Base-by-base conservation (phyloP, 1,140 invertebrate genomes). In the Mycetomoellerius zeteki region DNA sequence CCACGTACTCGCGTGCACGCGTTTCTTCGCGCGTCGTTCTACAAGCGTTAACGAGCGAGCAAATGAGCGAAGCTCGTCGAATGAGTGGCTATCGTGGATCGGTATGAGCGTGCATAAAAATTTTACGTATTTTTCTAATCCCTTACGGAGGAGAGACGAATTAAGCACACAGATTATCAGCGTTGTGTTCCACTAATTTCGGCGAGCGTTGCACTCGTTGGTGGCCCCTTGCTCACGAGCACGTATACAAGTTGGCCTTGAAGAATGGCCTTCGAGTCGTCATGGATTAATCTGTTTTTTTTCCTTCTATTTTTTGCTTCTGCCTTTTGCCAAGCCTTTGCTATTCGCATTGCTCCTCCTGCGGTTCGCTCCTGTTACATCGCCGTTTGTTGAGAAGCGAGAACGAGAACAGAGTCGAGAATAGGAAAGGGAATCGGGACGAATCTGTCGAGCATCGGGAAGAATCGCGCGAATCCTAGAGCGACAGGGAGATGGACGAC, bases 391-490 rank as follows among this genome's bases (percentile, higher is more conserved):
- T 10, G 87, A 84, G 86, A 69, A 86, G 84, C 72, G 82, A 89
- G 54, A 33, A 64, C 27, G 86, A 67, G 62, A 72, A 37, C 43
- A 52, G 62, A 56, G 54, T 76, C 73, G 54, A 69, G 33, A 21
- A 33, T 16, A n/a, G 81, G 10, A 8, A 37, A 14, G 47, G 86
- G 89, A 52, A 77, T 90, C 89, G 75, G 86, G 43, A 77, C 88
- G 82, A 90, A 90, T 91, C 86, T 88, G 86, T 91, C 87, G 82
- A 77, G 72, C 82, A 90, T 87, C 72, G 89, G 88, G 78, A 86
- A 78, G 88, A 77, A 88, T 90, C 88, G 89, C 90, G 91, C 90
- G 92, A 91, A 92, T 89, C 90, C 91, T 91, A 91, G 89, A 89
- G 89, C 85, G 87, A 90, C 90, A 88, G 86, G 67, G 85, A 92